A percentile compares a stretch with the other conserved stretches of the same genome.
Conservation (phyloP, 1,140 invertebrate genomes). For the Atta cephalotes region DNA sequence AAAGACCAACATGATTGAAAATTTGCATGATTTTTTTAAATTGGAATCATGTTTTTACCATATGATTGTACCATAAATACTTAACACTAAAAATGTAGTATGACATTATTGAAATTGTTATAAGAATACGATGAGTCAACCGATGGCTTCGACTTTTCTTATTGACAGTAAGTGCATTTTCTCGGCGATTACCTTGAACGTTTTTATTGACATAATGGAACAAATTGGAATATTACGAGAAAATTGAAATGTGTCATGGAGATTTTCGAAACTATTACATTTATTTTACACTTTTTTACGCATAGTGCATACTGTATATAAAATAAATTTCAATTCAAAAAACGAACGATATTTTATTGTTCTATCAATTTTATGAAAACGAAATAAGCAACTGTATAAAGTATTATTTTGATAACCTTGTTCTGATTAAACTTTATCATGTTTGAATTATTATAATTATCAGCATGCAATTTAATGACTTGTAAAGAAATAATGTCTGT, state of each 20-base stretch:
- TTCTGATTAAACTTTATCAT: conserved; percentile 24
- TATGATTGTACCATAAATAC: background rate
- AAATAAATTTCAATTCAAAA: background rate
- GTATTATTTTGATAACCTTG: background rate
- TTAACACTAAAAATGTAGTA: background rate
- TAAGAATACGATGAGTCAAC: background rate
- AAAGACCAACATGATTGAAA: background rate
- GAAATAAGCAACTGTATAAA: background rate
- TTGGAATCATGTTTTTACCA: background rate
- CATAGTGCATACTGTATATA: background rate
- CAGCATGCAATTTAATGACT: background rate
- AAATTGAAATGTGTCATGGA: conserved; percentile 63
- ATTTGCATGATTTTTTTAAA: background rate
- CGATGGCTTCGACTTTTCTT: background rate
- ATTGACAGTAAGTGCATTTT: background rate
- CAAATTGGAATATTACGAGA: conserved; percentile 63
- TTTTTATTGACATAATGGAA: conserved; percentile 34
- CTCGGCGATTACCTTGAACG: conserved; percentile 10
- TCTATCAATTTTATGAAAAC: background rate
- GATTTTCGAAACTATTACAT: conserved; percentile 60
- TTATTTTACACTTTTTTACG: conserved; percentile 1
- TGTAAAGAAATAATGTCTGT: background rate
- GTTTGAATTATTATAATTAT: background rate
- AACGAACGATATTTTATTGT: background rate
- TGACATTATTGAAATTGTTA: background rate